Evolutionary conservation across 1,140 invertebrate genomes (phyloP).

Genomic region (Battus philenor): DNA sequence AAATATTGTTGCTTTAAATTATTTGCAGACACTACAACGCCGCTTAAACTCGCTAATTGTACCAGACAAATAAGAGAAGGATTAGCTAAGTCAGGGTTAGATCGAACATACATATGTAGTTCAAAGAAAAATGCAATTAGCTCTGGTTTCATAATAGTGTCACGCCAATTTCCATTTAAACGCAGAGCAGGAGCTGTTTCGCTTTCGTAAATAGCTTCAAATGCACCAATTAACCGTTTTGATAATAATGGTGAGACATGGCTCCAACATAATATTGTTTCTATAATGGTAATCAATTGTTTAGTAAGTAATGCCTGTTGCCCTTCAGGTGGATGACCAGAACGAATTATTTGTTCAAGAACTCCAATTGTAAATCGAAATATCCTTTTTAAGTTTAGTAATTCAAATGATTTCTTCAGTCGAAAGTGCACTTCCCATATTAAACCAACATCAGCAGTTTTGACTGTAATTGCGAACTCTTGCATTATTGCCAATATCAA

Average conservation of each 20-base stretch:
- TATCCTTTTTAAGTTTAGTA: conserved; percentile 85
- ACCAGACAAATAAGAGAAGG: conserved; percentile 87
- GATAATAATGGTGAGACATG: conserved; percentile 81
- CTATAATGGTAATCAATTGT: conserved; percentile 83
- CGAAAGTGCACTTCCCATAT: conserved; percentile 91
- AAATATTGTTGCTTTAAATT: conserved; percentile 83
- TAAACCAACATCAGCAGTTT: conserved; percentile 89
- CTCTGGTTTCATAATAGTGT: conserved; percentile 84
- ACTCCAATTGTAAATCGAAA: conserved; percentile 78
- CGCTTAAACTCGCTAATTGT: conserved; percentile 85
- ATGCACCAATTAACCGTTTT: conserved; percentile 82
- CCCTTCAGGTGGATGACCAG: conserved; percentile 68
- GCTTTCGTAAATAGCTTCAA: conserved; percentile 82
- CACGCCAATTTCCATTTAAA: conserved; percentile 81
- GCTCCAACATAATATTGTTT: conserved; percentile 85
- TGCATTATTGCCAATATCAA: conserved; percentile 88
- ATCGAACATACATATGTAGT: conserved; percentile 88
- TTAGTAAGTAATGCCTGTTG: conserved; percentile 76
- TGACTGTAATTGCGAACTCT: conserved; percentile 91
- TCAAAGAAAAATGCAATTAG: conserved; percentile 88
- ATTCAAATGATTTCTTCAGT: conserved; percentile 91
- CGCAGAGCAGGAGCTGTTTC: conserved; percentile 81
- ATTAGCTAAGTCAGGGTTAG: conserved; percentile 84
- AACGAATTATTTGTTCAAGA: conserved; percentile 76
- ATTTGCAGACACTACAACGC: conserved; percentile 78